Base-by-base conservation (phyloP, 2,888 invertebrate genomes). In the Diogma glabrata region DNA sequence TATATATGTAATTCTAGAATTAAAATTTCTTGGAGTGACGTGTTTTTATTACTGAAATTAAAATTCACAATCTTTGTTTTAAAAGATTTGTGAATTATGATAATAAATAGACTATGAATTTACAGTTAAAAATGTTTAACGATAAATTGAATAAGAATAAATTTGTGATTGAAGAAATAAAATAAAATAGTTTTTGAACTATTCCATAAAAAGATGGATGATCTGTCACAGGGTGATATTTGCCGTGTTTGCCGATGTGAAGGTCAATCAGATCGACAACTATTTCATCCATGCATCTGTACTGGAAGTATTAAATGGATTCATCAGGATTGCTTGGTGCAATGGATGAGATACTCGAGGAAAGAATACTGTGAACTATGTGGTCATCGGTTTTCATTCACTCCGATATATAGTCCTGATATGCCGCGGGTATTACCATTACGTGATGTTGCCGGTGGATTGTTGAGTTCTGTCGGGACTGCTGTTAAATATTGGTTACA, bases 221-320 rank as follows among this genome's bases (percentile, higher is more conserved):
- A 69, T 60, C 57, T 65, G 43, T 66, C 67, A 53, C 68, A 69
- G 57, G 82, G 82, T 68, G 94, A 95, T 72, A 96, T 99, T 64
- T 99, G 97, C 73, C 84, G 97, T 64, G 96, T 99, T 61, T 97
- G 97, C 71, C 82, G 97, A 57, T 94, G 93, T 58, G 97, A 97
- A 70, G 94, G 89, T 43, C 75, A 87, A 43, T 76, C 84, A 12
- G 97, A 97, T 63, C 81, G 94, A 58, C 95, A 94, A 1, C 75
- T 99, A 9, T 97, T 92, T 69, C 94, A 99, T 72, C 99, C 99
- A 0, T 99, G 97, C 70, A 93, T 97, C 51, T 99, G 99, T 67
- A 96, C 96, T 22, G 99, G 99, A 50, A 95, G 94, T 60, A 99
- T 99, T 61, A 97, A 97, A 73, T 99, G 90, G 80, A 96, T 97